A percentile compares a stretch with the other conserved stretches of the same genome.
Evolutionary conservation across 2,113 vertebrate genomes (phyloP).

Genomic region (Odontesthes bonariensis): DNA sequence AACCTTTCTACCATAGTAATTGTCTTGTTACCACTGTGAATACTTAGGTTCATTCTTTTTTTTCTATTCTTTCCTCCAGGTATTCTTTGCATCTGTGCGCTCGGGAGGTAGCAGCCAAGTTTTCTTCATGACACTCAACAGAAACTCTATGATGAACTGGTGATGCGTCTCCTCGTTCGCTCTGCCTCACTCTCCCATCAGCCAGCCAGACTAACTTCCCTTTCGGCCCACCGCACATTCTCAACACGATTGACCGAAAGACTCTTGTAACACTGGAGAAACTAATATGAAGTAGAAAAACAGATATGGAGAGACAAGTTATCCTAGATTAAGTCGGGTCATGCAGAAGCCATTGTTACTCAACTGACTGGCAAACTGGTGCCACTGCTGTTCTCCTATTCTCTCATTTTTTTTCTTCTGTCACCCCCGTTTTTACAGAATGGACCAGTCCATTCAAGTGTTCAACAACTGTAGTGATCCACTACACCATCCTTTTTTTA

Average conservation of each 20-base stretch:
- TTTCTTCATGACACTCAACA: constrained; percentile 99
- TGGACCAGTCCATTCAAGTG: constrained; percentile 34
- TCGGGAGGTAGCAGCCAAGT: constrained; percentile 99
- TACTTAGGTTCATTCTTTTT: background rate
- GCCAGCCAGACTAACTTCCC: constrained; percentile 25
- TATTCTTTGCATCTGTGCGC: constrained; percentile 98
- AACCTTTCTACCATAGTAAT: too few relatives aligned
- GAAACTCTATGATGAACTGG: constrained; percentile 99
- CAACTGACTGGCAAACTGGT: constrained; percentile 62
- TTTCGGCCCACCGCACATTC: constrained; percentile 37
- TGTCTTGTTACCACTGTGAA: too few relatives aligned
- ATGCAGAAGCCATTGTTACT: constrained; percentile 62
- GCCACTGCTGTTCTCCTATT: constrained; percentile 54
- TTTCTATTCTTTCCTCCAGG: constrained; percentile 75
- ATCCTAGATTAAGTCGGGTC: constrained; percentile 36
- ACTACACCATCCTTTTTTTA: background rate
- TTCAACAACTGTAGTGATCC: constrained; percentile 29
- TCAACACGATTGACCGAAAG: constrained; percentile 21
- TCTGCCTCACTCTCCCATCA: constrained; percentile 53
- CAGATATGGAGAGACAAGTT: constrained; percentile 36
- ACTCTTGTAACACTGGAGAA: constrained; percentile 49
- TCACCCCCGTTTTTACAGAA: background rate
- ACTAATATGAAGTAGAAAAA: constrained; percentile 26
- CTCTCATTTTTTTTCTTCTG: background rate
- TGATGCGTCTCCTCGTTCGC: constrained; percentile 80